phyloP scores from a whole-genome alignment of 2,797 vertebrate species.

The Telmatherina bonti region DNA sequence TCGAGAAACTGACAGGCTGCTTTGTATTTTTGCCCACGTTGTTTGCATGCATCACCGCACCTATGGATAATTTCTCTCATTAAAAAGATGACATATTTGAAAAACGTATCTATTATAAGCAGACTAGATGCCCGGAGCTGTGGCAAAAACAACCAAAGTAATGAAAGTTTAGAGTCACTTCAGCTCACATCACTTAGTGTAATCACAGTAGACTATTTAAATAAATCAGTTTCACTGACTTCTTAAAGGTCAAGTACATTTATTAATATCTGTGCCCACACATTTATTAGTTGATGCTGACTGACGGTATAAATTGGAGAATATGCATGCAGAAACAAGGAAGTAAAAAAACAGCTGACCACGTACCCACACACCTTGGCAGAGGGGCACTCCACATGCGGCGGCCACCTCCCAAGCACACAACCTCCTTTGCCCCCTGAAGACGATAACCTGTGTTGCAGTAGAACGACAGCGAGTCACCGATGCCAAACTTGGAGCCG shows the following conservation, averaged over 20 bases:
- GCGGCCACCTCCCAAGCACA: conserved; percentile 96
- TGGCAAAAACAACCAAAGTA: not conserved
- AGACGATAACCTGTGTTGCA: conserved; percentile 95
- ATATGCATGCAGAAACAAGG: conserved; percentile 30
- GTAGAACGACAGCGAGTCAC: conserved; percentile 89
- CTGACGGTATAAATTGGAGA: conserved; percentile 18
- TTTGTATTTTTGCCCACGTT: conserved; percentile 2
- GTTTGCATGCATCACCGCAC: not conserved
- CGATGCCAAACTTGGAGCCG: conserved; percentile 91
- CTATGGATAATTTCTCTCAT: not conserved
- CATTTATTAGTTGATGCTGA: conserved; percentile 10
- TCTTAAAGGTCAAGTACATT: conserved; percentile 17
- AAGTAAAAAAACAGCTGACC: conserved; percentile 95
- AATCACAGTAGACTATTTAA: conserved; percentile 14
- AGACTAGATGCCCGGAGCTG: conserved; percentile 17
- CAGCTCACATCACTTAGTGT: conserved; percentile 23
- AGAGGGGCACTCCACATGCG: conserved; percentile 99
- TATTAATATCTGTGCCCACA: conserved; percentile 10
- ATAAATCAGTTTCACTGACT: conserved; percentile 17
- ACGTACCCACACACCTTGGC: conserved; percentile 99
- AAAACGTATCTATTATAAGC: conserved; percentile 12
- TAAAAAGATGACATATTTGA: not conserved
- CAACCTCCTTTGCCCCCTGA: conserved; percentile 90
- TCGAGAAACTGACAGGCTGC: not conserved
- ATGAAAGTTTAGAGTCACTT: not conserved